These are phyloP conservation scores for Euthynnus affinis DNA, from an alignment of 2,797 vertebrate species.

Conservation along the genomic window DNA sequence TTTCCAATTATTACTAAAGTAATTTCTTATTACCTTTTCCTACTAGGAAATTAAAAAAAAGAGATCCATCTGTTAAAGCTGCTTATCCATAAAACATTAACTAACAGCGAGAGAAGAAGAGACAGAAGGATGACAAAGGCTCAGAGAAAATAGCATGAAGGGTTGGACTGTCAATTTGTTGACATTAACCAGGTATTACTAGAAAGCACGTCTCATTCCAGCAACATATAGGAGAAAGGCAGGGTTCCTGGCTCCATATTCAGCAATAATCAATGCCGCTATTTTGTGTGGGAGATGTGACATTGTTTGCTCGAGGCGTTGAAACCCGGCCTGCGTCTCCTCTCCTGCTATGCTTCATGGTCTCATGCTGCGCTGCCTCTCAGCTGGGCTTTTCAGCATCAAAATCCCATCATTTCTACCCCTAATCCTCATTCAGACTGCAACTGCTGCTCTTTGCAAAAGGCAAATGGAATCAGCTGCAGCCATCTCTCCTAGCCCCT, in stretches of 20 bases:
- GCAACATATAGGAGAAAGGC: constrained; percentile 27
- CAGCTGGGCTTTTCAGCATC: constrained; percentile 56
- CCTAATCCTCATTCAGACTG: constrained; percentile 68
- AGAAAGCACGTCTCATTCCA: constrained; percentile 27
- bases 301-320: constrained; percentile 58
- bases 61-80: neutral
- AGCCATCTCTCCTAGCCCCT: constrained; percentile 44
- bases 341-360: constrained; percentile 48
- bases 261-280: constrained; percentile 58
- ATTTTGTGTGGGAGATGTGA: constrained; percentile 59
- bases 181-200: constrained; percentile 52
- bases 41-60: neutral
- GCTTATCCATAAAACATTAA: neutral
- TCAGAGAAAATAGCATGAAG: neutral
- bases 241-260: constrained; percentile 33
- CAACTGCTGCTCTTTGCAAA: constrained; percentile 52
- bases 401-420: constrained; percentile 64
- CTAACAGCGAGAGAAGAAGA: neutral
- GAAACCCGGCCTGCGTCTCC: constrained; percentile 43
- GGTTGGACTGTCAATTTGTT: constrained; percentile 41
- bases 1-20: neutral
- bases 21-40: no score
- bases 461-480: constrained; percentile 50
- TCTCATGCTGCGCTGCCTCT: constrained; percentile 52
- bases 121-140: neutral